Base-by-base conservation (phyloP, 92 coral and sea anemone genomes). In the Umimayanthus kanabou region DNA sequence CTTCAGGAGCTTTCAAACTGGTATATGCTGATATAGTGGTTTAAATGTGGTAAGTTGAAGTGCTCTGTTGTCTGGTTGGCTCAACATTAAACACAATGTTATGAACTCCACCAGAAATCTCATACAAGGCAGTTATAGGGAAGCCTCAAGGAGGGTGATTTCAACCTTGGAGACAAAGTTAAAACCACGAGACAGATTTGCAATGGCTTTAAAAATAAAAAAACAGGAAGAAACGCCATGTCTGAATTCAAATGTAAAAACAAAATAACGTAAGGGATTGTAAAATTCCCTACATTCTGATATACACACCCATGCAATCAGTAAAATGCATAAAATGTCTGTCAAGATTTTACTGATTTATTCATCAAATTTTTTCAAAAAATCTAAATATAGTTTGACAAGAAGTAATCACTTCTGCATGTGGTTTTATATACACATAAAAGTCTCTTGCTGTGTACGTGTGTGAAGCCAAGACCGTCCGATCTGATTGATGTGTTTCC, bases 281-380 rank as follows among this genome's bases (percentile, higher is more conserved):
- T 25, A 15, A 83, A 43, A 83, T 83, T 83, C 87, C 65, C 65
- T 20, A 83, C 65, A 83, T 83, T 83, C 78, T 70, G 42, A 49
- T 55, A 29, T n/a, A 70, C 57, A 73, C 87, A 83, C 33, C 49
- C 47, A 70, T 7, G 49, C 14, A 40, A 26, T 83, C 70, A 39
- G 28, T 37, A 16, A 9, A n/a, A 25, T 29, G 16, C 69, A 6
- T 8, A 20, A 25, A 67, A 30, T 81, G 23, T 40, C 37, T 65
- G 39, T 49, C 39, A 33, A 6, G 8, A 14, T 15, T 33, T 18
- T 22, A 20, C 4, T 18, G 25, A 61, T 61, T 61, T 33, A 61
- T 61, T 61, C 69, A 61, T 61, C 26, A 61, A 73, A 23, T 11
- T 73, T 11, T 73, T 14, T 33, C 37, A 33, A 33, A 11, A 14